Evolutionary conservation across 2,888 invertebrate genomes (phyloP).

Genomic region (Drosophila cracens): DNA sequence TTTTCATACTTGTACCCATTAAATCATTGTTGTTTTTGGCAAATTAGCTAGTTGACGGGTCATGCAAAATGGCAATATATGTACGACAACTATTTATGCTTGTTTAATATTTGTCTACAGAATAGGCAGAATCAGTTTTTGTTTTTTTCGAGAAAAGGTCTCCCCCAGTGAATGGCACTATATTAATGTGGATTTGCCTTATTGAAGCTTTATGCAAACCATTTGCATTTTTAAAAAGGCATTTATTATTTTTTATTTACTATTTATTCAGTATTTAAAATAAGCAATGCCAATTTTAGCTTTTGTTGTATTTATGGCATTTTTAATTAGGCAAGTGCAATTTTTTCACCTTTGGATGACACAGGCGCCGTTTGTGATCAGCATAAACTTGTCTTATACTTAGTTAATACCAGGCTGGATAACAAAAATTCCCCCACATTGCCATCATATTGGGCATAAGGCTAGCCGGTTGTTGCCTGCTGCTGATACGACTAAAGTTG

Average conservation of each 20-base stretch:
- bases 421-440: conserved; percentile 28
- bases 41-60: conserved; percentile 54
- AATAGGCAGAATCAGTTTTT: conserved; percentile 46
- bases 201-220: conserved; percentile 54
- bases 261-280: conserved; percentile 28
- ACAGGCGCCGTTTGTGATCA: conserved; percentile 44
- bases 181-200: conserved; percentile 40
- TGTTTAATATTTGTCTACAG: conserved; percentile 54
- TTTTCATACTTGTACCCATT: conserved; percentile 50
- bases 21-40: conserved; percentile 63
- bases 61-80: conserved; percentile 50
- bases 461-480: conserved; percentile 46
- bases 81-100: conserved; percentile 38
- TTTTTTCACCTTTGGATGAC: conserved; percentile 41
- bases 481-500: conserved; percentile 7
- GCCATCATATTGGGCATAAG: conserved; percentile 54
- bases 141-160: conserved; percentile 47
- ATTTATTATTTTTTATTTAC: conserved; percentile 45
- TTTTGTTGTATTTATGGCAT: conserved; percentile 63
- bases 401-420: conserved; percentile 34
- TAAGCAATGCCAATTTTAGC: conserved; percentile 48
- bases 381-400: conserved; percentile 42
- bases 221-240: conserved; percentile 49
- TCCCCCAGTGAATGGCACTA: conserved; percentile 1
- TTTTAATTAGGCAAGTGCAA: conserved; percentile 68